Evolutionary conservation across 2,888 invertebrate species (phyloP), one percentile per base, ranked within the genome.

Genomic region (Trachelus stipa): DNA sequence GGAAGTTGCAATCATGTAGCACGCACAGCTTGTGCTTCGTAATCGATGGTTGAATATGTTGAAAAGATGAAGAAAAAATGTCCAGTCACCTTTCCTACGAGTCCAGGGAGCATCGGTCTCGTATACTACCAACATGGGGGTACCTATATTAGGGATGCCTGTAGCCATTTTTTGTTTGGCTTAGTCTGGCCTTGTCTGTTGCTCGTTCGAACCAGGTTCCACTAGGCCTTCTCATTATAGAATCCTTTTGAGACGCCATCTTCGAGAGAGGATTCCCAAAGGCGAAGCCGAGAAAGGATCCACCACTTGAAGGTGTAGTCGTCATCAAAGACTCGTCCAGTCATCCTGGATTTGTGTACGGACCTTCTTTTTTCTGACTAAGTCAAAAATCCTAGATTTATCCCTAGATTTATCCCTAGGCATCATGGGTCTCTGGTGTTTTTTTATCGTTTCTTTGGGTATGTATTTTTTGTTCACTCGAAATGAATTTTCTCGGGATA

Each of bases 1-100:
- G 56, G 23, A 56, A 23, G 56, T 56, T 56, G 56, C 56, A 23
- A 56, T 23, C 56, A 9, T 56, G 6, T 56, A 23, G 2, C 56
- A 23, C 6, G 56, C 34, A 68, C 30, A 12, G 37, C 31, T 76
- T 73, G 33, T 73, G 73, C 34, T 31, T 33, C 37, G 77, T 68
- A 77, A 77, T 77, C 77, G 77, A 77, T 74, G 68, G 74, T 69
- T 31, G 35, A 68, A n/a, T 34, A 56, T 56, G 76, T 71, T 76
- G 37, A 34, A 69, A 56, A 34, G 23, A 37, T n/a, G 30, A 74
- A 34, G 9, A 23, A 75, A 71, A 77, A 77, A 31, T 40, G 77
- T 77, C 75, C 40, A 77, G 77, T 77, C 77, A 77, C 69, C 75
- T 69, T 69, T 35, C 35, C 74, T 71, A 31, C 37, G 69, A 68